Base-by-base conservation (phyloP, 2,888 invertebrate species). In the Herminia tarsipennalis region DNA sequence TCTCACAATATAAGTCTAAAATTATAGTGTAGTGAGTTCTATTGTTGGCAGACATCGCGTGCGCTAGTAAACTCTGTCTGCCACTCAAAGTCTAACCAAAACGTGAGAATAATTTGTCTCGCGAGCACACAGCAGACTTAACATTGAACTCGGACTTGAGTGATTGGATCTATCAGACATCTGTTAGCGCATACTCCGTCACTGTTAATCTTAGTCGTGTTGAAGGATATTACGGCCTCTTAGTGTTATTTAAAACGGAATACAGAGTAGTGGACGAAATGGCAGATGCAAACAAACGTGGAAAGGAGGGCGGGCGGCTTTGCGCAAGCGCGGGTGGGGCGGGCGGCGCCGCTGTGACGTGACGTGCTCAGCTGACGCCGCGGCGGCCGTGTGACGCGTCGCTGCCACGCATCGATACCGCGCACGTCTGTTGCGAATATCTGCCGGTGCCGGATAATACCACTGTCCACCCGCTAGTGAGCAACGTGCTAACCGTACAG, bases 351-450 rank as follows among this genome's bases (percentile, higher is more conserved):
- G 73, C 61, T 62, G 76, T 80, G 83, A 77, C 84, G 86, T 78
- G 79, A 62, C 75, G 70, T 69, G 70, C 81, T 70, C 88, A 88
- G 88, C 88, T 87, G 88, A 88, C 86, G 83, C 72, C 75, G 70
- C 70, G 74, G 70, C 75, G 73, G 70, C 67, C 69, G 72, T 72
- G 82, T 83, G 83, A 83, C 86, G 86, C 78, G 72, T 56, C 74
- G 71, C 20, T 14, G 66, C 69, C 64, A 76, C 83, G 81, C 83
- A 76, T 78, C 78, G 73, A 81, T 78, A 70, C 71, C 73, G 77
- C 74, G 70, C 77, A 70, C 74, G 70, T 68, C 70, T 61, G 66
- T 67, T 64, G 66, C 66, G 51, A 73, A 74, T 70, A 67, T 68
- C 66, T 64, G 55, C 68, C 70, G 72, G 71, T 62, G 53, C 69